Evolutionary conservation across 2,888 invertebrate species (phyloP).

Genomic region (Eristalinus aeneus): DNA sequence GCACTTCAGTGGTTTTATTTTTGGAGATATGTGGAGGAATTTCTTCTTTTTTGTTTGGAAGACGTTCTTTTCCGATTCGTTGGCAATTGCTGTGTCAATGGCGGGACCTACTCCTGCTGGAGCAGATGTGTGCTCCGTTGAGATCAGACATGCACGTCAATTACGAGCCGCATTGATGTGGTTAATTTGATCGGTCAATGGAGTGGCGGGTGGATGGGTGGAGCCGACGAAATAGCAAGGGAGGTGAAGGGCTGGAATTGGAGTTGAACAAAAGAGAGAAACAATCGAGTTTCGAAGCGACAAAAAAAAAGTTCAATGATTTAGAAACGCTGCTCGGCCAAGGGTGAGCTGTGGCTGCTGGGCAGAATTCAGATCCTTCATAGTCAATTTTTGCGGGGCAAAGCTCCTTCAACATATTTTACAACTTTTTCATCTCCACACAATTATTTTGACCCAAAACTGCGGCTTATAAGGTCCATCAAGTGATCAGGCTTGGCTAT

Average conservation of each 20-base stretch:
- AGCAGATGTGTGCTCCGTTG: slow-evolving; percentile 59
- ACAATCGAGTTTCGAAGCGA: not conserved
- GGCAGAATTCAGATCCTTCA: too few species aligned
- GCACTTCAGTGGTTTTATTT: slow-evolving; percentile 31
- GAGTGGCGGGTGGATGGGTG: slow-evolving; percentile 39
- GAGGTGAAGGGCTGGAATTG: not conserved
- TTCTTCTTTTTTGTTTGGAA: not conserved
- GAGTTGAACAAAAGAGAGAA: not conserved
- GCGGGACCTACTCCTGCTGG: not conserved
- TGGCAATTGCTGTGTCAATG: slow-evolving; percentile 50
- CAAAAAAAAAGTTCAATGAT: not conserved
- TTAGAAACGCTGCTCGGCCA: too few species aligned
- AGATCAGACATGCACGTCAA: slow-evolving; percentile 66
- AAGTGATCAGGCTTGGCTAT: too few species aligned
- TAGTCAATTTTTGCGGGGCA: too few species aligned
- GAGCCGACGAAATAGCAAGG: not conserved
- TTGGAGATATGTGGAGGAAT: slow-evolving; percentile 20
- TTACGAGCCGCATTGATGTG: slow-evolving; percentile 62
- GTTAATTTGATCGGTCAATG: slow-evolving; percentile 67
- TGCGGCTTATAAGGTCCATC: too few species aligned
- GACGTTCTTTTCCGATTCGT: slow-evolving; percentile 4
- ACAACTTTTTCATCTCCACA: too few species aligned
- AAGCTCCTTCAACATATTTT: too few species aligned
- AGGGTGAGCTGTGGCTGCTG: too few species aligned
- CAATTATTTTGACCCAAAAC: too few species aligned